Evolutionary conservation across 2,113 vertebrate species (phyloP).

Genomic region (Solea solea): DNA sequence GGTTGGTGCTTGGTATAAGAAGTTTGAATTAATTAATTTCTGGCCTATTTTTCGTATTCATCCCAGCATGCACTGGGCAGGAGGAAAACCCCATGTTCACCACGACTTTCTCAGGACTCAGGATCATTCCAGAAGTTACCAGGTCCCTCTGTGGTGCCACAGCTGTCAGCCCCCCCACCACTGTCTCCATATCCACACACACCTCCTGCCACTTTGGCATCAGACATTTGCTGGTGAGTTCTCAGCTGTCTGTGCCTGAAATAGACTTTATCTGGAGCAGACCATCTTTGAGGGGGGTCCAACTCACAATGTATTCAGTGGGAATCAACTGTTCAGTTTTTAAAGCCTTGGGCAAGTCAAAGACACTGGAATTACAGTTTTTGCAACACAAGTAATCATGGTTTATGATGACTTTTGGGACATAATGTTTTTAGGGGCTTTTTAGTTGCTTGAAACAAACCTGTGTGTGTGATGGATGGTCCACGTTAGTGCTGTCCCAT

Average conservation of each 20-base stretch:
- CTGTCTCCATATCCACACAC: conserved; percentile 23
- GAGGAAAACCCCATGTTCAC: neutral
- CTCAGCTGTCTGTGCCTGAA: conserved; percentile 84
- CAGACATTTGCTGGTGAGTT: conserved; percentile 78
- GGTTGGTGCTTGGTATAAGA: no score
- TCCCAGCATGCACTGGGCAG: neutral
- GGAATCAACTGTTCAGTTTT: neutral
- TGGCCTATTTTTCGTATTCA: neutral
- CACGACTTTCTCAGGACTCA: neutral
- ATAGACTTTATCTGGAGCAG: conserved; percentile 78
- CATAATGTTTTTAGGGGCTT: neutral
- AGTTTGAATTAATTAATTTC: no score
- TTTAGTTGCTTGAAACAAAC: conserved; percentile 1
- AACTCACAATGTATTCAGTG: neutral
- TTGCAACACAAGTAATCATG: neutral
- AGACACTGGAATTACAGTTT: neutral
- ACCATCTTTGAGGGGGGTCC: conserved; percentile 66
- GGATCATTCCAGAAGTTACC: conserved; percentile 81
- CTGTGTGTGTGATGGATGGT: conserved; percentile 28
- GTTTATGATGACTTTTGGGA: neutral
- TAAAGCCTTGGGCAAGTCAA: neutral
- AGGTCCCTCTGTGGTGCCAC: conserved; percentile 59
- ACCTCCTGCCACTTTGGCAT: conserved; percentile 42
- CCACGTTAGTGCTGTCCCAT: conserved; percentile 53
- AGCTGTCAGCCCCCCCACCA: conserved; percentile 69